Evolutionary conservation across 2,797 vertebrate species (phyloP).

Genomic region (Astyanax mexicanus): DNA sequence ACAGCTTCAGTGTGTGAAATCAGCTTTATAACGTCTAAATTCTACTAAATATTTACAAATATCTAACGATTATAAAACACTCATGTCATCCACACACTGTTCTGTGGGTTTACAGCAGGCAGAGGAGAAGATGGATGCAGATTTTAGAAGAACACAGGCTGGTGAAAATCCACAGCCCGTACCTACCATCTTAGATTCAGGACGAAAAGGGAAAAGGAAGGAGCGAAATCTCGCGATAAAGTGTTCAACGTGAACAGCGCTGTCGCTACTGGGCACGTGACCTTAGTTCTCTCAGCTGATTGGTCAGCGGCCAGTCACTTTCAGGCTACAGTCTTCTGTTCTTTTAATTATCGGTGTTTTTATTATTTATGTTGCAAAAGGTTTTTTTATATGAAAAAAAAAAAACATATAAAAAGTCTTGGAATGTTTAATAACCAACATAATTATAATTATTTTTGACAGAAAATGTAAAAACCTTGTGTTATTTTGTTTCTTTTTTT

Average conservation of each 20-base stretch:
- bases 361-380: too few relatives aligned
- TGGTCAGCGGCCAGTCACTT: too few relatives aligned
- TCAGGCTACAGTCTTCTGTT: too few relatives aligned
- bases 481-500: too few relatives aligned
- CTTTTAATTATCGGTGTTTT: too few relatives aligned
- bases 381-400: too few relatives aligned
- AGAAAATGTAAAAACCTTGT: too few relatives aligned
- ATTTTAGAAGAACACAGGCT: constrained; percentile 56
- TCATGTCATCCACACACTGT: background rate
- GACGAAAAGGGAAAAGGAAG: constrained; percentile 83
- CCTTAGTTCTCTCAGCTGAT: constrained; percentile 57
- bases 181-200: constrained; percentile 86
- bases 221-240: constrained; percentile 79
- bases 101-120: background rate
- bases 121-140: constrained; percentile 67
- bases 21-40: background rate
- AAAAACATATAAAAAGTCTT: too few relatives aligned
- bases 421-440: too few relatives aligned
- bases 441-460: too few relatives aligned
- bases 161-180: constrained; percentile 32
- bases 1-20: background rate
- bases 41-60: background rate
- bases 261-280: constrained; percentile 41
- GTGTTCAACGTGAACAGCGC: constrained; percentile 56
- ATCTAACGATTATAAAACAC: background rate